Conservation (phyloP, 35 echinoderm and acorn worm species). For the Ophiothrix spiculata region DNA sequence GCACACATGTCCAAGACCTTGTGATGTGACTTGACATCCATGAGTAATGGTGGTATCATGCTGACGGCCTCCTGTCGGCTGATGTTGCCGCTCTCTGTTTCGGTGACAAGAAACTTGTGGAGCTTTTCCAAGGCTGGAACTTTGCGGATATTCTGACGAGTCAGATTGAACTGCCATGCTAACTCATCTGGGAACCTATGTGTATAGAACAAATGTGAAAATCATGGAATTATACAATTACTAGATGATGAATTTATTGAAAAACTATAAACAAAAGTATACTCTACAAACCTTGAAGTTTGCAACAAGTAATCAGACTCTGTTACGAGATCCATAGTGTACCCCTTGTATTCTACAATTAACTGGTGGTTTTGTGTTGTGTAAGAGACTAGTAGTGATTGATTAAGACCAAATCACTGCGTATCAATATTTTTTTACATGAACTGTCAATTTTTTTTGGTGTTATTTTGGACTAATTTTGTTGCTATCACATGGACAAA, state of each 20-base stretch:
- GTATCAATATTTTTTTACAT: too few species aligned
- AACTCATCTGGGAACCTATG: slow-evolving; percentile 79
- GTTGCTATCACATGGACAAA: too few species aligned
- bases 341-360: too few species aligned
- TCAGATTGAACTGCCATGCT: slow-evolving; percentile 76
- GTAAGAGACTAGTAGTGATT: too few species aligned
- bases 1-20: slow-evolving; percentile 92
- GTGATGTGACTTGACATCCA: slow-evolving; percentile 82
- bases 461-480: too few species aligned
- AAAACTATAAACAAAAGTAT: neutral
- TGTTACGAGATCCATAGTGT: too few species aligned
- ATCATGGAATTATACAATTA: neutral
- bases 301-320: too few species aligned
- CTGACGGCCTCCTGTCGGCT: slow-evolving; percentile 91
- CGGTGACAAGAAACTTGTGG: slow-evolving; percentile 80
- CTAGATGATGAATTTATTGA: neutral
- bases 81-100: slow-evolving; percentile 97
- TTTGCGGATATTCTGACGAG: slow-evolving; percentile 72
- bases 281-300: too few species aligned
- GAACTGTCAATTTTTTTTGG: too few species aligned
- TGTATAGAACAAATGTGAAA: neutral
- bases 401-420: too few species aligned
- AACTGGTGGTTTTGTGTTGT: too few species aligned
- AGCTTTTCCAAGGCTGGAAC: slow-evolving; percentile 79
- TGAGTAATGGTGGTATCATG: slow-evolving; percentile 92